phyloP scores from a whole-genome alignment of 2,888 invertebrate species.

The Phengaris arion region DNA sequence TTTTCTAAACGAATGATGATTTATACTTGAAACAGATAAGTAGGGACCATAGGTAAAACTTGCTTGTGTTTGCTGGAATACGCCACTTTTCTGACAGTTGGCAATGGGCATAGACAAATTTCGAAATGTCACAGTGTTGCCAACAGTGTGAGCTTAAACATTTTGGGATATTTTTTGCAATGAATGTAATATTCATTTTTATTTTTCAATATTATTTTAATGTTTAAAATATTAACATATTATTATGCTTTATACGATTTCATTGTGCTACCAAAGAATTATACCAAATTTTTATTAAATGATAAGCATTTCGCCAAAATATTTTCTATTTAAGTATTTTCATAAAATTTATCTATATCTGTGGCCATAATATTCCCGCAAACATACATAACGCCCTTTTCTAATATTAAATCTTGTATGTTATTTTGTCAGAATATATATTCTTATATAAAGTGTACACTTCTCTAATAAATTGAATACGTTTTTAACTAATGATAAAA shows the following conservation, averaged over 20 bases:
- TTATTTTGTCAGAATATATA: constrained; percentile 53
- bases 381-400: constrained; percentile 58
- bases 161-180: neutral
- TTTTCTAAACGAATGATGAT: constrained; percentile 43
- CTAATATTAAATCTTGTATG: constrained; percentile 50
- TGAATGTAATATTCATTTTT: neutral
- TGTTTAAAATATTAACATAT: neutral
- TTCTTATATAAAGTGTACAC: constrained; percentile 62
- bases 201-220: neutral
- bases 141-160: neutral
- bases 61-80: constrained; percentile 53
- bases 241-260: neutral
- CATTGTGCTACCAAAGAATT: constrained; percentile 19
- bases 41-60: constrained; percentile 72
- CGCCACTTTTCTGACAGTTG: constrained; percentile 12
- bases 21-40: constrained; percentile 56
- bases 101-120: neutral
- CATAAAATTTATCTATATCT: neutral
- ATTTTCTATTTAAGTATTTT: neutral
- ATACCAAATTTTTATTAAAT: neutral
- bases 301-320: neutral
- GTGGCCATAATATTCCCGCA: constrained; percentile 41
- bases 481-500: constrained; percentile 44
- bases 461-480: constrained; percentile 48
- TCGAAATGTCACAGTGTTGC: neutral